Base-by-base conservation (phyloP, 1,140 invertebrate species). In the Drosophila lowei region DNA sequence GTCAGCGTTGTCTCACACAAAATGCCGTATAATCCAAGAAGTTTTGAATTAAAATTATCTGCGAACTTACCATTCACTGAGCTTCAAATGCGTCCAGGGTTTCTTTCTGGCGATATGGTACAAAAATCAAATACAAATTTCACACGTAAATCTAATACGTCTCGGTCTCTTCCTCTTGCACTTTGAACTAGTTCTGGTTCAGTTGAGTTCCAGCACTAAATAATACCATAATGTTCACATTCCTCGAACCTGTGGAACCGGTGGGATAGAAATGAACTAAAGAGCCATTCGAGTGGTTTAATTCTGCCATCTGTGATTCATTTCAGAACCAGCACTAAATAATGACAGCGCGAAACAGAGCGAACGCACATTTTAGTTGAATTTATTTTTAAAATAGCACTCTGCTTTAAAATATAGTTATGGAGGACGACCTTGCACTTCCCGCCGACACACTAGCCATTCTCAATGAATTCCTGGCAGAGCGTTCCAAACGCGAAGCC, bases 401-500 rank as follows among this genome's bases (percentile, higher is more conserved):
- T 6, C 11, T 23, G 28, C n/a, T 9, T 6, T 9, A 28, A 46
- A 52, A 23, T 28, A 42, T 43, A 53, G 38, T 8, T 11, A 89
- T 91, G 90, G 86, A 79, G 15, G 95, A 96, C 66, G 95, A 97
- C 74, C 83, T 93, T 1, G 90, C 92, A 66, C 92, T 98, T 11
- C 95, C 96, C 11, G 92, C 94, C 2, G 94, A 95, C 72, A 95
- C 97, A 6, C 92, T 97, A 70, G 93, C 93, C 55, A 96, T 96
- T 13, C 91, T 98, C 1, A 93, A 97, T 79, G 95, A 98, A 91
- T 98, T 98, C 92, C 95, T 97, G 65, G 77, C 91, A 18, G 97
- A 98, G 89, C 94, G 95, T 81, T 91, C 94, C 43, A 93, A 94
- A 89, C 92, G 93, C 62, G 93, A 94, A 84, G 93, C 93, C 53